phyloP scores from a whole-genome alignment of 1,140 invertebrate genomes.

The Brachionus rotundiformis region DNA sequence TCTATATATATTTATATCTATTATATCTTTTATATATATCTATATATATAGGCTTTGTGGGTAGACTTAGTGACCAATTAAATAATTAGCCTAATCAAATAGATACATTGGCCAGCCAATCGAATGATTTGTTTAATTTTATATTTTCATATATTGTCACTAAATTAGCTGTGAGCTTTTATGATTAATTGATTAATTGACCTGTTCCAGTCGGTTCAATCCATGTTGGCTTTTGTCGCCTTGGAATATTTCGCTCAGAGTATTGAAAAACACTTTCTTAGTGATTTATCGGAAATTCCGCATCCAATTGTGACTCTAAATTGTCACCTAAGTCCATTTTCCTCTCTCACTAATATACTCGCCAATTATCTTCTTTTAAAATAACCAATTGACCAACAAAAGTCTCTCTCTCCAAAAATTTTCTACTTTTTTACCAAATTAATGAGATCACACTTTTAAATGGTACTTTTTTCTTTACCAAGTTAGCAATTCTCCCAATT shows the following conservation, averaged over 20 bases:
- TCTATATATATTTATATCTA: background rate
- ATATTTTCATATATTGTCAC: conserved; percentile 46
- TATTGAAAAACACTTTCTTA: background rate
- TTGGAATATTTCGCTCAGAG: background rate
- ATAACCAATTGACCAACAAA: too few species aligned
- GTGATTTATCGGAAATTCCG: background rate
- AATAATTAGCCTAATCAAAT: background rate
- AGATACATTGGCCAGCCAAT: background rate
- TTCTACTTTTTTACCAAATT: too few species aligned
- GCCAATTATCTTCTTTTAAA: too few species aligned
- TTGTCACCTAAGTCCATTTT: too few species aligned
- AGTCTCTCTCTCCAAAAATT: too few species aligned
- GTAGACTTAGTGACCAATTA: background rate
- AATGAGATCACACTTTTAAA: too few species aligned
- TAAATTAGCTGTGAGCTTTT: background rate
- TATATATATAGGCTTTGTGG: background rate
- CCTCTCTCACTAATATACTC: too few species aligned
- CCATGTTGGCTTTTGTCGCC: background rate
- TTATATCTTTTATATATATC: background rate
- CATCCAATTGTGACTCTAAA: background rate
- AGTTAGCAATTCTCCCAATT: too few species aligned
- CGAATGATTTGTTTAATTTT: background rate
- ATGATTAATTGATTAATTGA: conserved; percentile 44
- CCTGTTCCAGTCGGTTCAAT: background rate
- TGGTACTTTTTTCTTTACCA: too few species aligned